A percentile compares a stretch with the other conserved stretches of the same genome.
These are phyloP conservation scores for Brenthis daphne DNA, from an alignment of 2,888 invertebrate species.

Conservation along the genomic window DNA sequence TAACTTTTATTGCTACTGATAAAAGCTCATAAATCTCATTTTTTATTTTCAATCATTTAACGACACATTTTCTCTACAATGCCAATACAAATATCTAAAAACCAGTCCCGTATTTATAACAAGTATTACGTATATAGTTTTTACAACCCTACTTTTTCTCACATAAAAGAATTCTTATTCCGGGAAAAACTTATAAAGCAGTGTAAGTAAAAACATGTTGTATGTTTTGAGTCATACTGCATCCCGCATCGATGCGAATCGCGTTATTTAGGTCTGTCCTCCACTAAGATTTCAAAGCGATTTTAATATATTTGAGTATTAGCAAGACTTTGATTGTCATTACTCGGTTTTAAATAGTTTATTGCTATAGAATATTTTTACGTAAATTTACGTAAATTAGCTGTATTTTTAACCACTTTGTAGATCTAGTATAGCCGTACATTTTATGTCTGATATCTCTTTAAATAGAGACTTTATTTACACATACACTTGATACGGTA, in stretches of 20 bases:
- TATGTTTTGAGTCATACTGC: slow-evolving; percentile 25
- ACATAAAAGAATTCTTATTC: slow-evolving; percentile 32
- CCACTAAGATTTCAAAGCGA: slow-evolving; percentile 6
- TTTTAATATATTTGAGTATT: not conserved
- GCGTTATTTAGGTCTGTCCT: slow-evolving; percentile 6
- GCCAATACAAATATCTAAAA: not conserved
- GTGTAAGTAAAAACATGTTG: slow-evolving; percentile 20
- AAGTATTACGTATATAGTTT: slow-evolving; percentile 29
- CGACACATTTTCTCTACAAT: not conserved
- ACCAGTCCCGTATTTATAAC: slow-evolving; percentile 5
- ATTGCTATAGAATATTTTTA: no score
- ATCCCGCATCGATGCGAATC: slow-evolving; percentile 13
- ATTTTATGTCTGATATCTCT: no score
- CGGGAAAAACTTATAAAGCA: slow-evolving; percentile 34
- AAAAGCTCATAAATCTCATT: no score
- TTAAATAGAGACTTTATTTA: no score
- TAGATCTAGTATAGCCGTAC: no score
- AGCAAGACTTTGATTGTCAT: no score
- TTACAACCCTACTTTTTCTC: slow-evolving; percentile 28
- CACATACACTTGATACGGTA: no score
- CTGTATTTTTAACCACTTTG: no score
- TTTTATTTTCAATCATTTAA: not conserved
- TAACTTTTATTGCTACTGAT: no score
- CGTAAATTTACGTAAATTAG: no score
- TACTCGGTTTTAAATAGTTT: no score